Evolutionary conservation across 2,113 vertebrate species (phyloP).

Genomic region (Empidonax alnorum): DNA sequence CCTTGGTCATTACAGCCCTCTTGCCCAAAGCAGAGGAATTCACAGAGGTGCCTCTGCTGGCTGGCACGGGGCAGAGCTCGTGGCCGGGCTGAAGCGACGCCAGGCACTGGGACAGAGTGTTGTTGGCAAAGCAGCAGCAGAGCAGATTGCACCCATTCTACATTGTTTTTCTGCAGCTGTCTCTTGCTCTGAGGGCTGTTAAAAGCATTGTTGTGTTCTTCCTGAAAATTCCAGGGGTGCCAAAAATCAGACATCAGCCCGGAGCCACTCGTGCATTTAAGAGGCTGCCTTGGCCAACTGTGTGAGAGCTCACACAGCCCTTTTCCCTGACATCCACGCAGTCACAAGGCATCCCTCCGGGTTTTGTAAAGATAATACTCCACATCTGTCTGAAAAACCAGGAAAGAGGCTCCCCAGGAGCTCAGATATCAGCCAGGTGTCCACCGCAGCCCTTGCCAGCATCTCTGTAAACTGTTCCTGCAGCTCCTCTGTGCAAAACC

Average conservation of each 20-base stretch:
- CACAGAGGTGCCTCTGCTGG: neutral
- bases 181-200: neutral
- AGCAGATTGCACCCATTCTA: neutral
- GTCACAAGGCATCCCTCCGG: neutral
- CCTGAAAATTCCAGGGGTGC: neutral
- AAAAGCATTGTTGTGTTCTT: neutral
- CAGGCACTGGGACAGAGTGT: neutral
- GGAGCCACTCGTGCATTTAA: accelerated
- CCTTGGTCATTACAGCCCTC: neutral
- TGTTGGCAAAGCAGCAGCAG: neutral
- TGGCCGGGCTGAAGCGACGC: neutral
- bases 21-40: neutral
- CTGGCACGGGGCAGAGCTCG: neutral
- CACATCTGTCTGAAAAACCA: neutral
- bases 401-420: neutral
- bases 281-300: neutral
- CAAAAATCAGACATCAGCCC: neutral
- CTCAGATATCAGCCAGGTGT: neutral
- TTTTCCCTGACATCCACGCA: neutral
- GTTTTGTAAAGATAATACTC: neutral
- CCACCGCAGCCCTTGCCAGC: neutral
- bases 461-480: neutral
- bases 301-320: neutral
- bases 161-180: neutral
- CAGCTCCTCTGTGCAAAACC: neutral